Conservation (phyloP, 2,113 vertebrate species). For the Macquaria australasica region DNA sequence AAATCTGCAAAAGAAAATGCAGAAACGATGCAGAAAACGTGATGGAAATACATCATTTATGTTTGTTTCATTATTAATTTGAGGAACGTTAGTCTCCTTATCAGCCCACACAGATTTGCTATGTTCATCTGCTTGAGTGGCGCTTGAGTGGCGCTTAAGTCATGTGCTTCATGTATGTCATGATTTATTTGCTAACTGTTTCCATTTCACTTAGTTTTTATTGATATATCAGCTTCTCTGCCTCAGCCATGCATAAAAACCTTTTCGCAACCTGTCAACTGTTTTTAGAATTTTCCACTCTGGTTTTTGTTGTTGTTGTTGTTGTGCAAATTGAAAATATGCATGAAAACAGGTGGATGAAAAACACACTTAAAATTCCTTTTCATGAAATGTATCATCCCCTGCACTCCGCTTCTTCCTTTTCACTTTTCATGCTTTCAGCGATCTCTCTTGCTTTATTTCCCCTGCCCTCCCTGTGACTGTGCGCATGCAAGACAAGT, state of each 20-base stretch:
- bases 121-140: not conserved
- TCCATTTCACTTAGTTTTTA: not conserved
- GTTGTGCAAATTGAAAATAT: not conserved
- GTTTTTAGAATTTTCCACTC: not conserved
- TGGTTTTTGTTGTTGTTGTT: not conserved
- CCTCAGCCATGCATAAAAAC: not conserved
- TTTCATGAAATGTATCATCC: not conserved
- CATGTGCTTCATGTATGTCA: not conserved
- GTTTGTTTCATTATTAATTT: not conserved
- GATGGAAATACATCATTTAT: not conserved
- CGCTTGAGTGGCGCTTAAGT: not conserved
- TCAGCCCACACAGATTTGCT: not conserved
- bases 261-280: not conserved
- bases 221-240: too few species aligned
- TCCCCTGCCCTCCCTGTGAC: not conserved
- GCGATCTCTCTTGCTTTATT: constrained; percentile 2
- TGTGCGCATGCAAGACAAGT: not conserved
- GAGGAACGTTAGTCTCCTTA: not conserved
- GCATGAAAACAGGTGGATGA: not conserved
- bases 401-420: not conserved
- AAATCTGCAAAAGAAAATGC: not conserved
- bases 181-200: not conserved
- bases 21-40: not conserved
- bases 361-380: not conserved
- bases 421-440: constrained; percentile 12